These are phyloP conservation scores for Ochropleura leucogaster DNA, from an alignment of 2,888 invertebrate species.

Conservation along the genomic window DNA sequence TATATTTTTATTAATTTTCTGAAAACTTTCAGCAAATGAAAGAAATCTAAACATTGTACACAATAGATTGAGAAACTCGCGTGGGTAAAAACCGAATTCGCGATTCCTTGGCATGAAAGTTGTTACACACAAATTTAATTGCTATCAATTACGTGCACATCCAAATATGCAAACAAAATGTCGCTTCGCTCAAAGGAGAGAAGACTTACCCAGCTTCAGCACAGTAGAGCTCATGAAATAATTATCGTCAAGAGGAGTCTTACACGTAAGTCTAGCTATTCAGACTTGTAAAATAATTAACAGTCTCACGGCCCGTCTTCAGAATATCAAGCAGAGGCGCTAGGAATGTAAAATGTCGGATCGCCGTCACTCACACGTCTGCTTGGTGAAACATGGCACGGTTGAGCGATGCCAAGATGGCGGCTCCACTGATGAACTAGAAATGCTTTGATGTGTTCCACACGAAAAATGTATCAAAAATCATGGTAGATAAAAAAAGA, in stretches of 20 bases:
- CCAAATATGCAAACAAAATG: background rate
- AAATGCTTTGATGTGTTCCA: constrained; percentile 24
- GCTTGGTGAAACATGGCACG: constrained; percentile 13
- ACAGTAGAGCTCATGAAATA: constrained; percentile 1
- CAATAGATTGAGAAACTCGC: background rate
- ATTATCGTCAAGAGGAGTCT: constrained; percentile 10
- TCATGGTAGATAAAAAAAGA: background rate
- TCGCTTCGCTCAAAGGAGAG: background rate
- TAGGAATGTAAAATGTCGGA: constrained; percentile 38
- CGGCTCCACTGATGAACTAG: constrained; percentile 1
- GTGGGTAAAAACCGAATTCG: background rate
- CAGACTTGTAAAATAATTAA: constrained; percentile 40
- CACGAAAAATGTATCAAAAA: background rate
- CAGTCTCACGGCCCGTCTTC: constrained; percentile 27
- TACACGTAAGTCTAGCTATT: background rate
- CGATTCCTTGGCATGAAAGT: background rate
- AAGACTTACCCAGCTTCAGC: background rate
- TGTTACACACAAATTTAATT: background rate
- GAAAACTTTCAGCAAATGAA: background rate
- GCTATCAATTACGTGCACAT: background rate
- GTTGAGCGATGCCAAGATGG: constrained; percentile 7
- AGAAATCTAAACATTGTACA: background rate
- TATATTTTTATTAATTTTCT: background rate
- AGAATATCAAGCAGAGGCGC: constrained; percentile 26
- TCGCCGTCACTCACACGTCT: constrained; percentile 42